Evolutionary conservation across 2,797 vertebrate genomes (phyloP).

Genomic region (Parotocinclus haroldoi): DNA sequence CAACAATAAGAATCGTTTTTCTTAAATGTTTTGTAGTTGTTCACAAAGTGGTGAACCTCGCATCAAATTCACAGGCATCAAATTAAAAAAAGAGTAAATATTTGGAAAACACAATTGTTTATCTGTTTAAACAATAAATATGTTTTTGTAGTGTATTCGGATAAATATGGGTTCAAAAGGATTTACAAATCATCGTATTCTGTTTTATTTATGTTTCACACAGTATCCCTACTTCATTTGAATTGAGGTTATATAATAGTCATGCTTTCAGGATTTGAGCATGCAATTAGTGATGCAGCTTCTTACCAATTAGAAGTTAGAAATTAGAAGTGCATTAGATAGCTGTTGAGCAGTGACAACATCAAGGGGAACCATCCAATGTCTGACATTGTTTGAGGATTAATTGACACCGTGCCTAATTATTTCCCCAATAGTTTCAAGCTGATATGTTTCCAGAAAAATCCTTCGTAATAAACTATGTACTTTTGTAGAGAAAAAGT

Average conservation of each 20-base stretch:
- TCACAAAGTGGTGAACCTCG: too few relatives aligned
- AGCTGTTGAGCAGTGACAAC: slow-evolving; percentile 53
- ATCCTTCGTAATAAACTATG: slow-evolving; percentile 53
- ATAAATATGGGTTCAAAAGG: too few relatives aligned
- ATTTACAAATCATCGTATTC: too few relatives aligned
- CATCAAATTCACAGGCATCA: too few relatives aligned
- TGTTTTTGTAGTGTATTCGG: too few relatives aligned
- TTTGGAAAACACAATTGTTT: too few relatives aligned
- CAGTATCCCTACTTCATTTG: slow-evolving; percentile 43
- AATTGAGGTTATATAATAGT: slow-evolving; percentile 34
- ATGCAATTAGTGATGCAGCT: slow-evolving; percentile 55
- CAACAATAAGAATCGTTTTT: too few relatives aligned
- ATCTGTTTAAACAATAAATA: too few relatives aligned
- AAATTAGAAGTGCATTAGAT: slow-evolving; percentile 69
- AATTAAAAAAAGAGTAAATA: too few relatives aligned
- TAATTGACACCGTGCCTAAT: slow-evolving; percentile 59
- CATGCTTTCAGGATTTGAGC: slow-evolving; percentile 37
- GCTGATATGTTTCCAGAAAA: slow-evolving; percentile 51
- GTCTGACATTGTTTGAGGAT: slow-evolving; percentile 53
- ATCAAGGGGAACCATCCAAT: slow-evolving; percentile 56
- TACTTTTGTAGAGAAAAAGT: slow-evolving; percentile 43
- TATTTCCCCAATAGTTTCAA: slow-evolving; percentile 60
- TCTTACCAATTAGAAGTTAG: slow-evolving; percentile 63
- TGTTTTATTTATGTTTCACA: too few relatives aligned
- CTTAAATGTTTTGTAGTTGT: too few relatives aligned